Evolutionary conservation across 2,113 vertebrate species (phyloP).

Genomic region (Crotalus helleri): DNA sequence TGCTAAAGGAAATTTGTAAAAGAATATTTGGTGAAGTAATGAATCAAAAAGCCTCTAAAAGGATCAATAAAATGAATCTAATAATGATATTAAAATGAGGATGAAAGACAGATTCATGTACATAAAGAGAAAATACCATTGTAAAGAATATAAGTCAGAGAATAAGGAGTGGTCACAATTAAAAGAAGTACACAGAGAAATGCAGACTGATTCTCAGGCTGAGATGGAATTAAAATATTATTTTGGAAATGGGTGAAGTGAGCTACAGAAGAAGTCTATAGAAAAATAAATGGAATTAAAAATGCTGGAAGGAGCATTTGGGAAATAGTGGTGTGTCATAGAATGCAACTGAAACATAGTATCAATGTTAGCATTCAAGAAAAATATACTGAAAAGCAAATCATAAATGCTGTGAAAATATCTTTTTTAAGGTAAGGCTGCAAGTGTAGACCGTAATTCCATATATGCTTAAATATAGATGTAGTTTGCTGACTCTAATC

Average conservation of each 20-base stretch:
- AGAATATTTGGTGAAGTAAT: neutral
- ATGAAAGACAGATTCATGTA: neutral
- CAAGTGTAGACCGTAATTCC: neutral
- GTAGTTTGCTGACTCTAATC: neutral
- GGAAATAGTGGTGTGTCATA: neutral
- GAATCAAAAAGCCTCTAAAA: neutral
- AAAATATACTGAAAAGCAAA: neutral
- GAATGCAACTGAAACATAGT: neutral
- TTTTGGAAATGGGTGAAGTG: neutral
- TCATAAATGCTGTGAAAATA: neutral
- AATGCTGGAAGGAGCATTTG: neutral
- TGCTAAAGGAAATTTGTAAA: neutral
- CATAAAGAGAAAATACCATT: neutral
- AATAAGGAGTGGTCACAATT: neutral
- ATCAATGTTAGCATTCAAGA: neutral
- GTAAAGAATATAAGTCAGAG: neutral
- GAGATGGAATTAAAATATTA: neutral
- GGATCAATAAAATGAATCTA: neutral
- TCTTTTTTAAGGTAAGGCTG: neutral
- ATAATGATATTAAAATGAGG: neutral
- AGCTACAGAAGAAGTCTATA: neutral
- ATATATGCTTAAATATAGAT: neutral
- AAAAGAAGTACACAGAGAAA: neutral
- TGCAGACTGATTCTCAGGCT: neutral
- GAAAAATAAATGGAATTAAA: neutral